Percentiles rank a stretch among this genome's conserved stretches.
Conservation (phyloP, 2,797 vertebrate species). For the Epinephelus malabaricus region DNA sequence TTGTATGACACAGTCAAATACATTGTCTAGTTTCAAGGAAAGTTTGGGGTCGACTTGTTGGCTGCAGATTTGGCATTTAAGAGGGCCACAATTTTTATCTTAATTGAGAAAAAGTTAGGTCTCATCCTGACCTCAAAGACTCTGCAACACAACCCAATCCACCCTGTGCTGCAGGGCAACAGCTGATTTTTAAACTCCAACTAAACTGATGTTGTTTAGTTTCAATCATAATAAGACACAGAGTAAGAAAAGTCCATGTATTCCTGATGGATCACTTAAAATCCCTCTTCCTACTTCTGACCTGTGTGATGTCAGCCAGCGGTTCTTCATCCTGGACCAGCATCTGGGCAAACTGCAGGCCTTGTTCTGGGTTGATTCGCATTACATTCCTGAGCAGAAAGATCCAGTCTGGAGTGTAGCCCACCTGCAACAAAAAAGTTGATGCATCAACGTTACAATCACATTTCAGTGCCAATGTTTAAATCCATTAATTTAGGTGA, state of each 20-base stretch:
- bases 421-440: constrained; percentile 86
- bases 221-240: neutral
- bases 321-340: constrained; percentile 99
- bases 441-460: neutral
- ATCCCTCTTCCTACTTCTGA: constrained; percentile 69
- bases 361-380: constrained; percentile 98
- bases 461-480: neutral
- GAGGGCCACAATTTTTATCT: neutral
- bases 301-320: constrained; percentile 98
- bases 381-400: constrained; percentile 98
- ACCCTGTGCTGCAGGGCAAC: neutral
- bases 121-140: neutral
- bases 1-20: constrained; percentile 19
- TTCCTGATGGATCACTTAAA: neutral
- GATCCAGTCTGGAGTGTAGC: constrained; percentile 99
- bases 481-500: neutral
- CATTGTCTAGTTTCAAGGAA: constrained; percentile 2
- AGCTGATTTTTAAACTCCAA: neutral
- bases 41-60: neutral
- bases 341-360: constrained; percentile 99
- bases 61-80: neutral
- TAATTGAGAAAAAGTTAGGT: neutral
- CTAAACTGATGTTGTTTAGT: neutral
- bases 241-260: neutral
- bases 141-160: neutral